Percentiles rank a stretch among this genome's conserved stretches.
Conservation (phyloP, 2,797 vertebrate species). For the Lepilemur septentrionalis region DNA sequence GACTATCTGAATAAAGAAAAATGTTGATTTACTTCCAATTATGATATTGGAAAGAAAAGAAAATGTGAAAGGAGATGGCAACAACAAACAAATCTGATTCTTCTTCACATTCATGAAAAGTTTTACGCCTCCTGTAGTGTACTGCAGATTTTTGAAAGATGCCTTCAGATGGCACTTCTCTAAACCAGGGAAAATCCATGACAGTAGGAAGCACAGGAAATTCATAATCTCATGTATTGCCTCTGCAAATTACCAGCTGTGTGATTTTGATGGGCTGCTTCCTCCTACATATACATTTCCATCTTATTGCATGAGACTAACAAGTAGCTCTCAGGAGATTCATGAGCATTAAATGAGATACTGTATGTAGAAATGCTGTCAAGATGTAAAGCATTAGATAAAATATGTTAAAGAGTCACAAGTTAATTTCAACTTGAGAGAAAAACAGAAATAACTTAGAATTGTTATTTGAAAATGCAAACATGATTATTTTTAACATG, state of each 20-base stretch:
- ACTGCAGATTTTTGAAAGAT: background rate
- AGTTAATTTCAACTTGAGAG: background rate
- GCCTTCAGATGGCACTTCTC: background rate
- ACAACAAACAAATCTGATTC: background rate
- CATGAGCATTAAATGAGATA: background rate
- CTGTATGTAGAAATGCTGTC: background rate
- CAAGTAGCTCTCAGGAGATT: background rate
- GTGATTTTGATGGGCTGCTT: background rate
- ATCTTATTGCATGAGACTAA: background rate
- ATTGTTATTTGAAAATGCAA: background rate
- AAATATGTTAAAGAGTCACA: background rate
- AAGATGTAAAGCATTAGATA: background rate
- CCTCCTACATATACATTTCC: background rate
- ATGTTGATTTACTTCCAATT: background rate
- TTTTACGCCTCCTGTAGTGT: background rate
- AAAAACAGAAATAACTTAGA: background rate
- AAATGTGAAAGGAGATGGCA: background rate
- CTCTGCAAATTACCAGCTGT: background rate
- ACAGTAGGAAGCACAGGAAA: background rate
- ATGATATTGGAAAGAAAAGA: background rate
- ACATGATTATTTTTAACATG: background rate
- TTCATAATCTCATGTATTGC: background rate
- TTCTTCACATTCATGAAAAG: background rate
- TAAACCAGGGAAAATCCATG: background rate
- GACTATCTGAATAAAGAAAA: background rate